Percentiles rank a stretch among this genome's conserved stretches.
Conservation (phyloP, 2,113 vertebrate species). For the Mustela nigripes region DNA sequence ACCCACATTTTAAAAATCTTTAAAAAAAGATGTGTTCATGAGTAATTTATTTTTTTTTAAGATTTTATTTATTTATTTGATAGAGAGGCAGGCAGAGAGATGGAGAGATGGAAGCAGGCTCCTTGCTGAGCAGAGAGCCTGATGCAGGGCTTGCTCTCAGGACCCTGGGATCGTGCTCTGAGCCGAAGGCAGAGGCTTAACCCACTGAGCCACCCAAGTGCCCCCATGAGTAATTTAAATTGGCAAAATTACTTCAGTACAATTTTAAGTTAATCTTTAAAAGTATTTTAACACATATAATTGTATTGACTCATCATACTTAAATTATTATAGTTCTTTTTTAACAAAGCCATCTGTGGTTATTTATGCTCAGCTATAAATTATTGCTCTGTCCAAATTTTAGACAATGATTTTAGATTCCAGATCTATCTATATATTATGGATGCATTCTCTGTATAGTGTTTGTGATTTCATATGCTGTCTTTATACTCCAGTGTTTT, state of each 20-base stretch:
- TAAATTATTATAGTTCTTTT: not conserved
- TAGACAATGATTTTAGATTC: not conserved
- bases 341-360: not conserved
- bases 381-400: not conserved
- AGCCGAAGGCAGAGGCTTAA: no score
- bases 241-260: not conserved
- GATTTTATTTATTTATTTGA: no score
- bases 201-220: no score
- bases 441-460: not conserved
- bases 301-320: not conserved
- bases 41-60: not conserved
- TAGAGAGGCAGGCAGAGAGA: no score
- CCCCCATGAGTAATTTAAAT: not conserved
- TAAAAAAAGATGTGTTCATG: not conserved
- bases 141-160: no score
- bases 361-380: not conserved
- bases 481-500: not conserved
- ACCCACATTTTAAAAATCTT: no score
- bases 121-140: no score
- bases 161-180: no score
- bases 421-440: not conserved
- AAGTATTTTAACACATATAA: not conserved
- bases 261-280: slow-evolving; percentile 36
- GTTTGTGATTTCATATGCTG: not conserved
- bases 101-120: no score